phyloP scores from a whole-genome alignment of 2,113 vertebrate genomes.

The Stigmatopora nigra region DNA sequence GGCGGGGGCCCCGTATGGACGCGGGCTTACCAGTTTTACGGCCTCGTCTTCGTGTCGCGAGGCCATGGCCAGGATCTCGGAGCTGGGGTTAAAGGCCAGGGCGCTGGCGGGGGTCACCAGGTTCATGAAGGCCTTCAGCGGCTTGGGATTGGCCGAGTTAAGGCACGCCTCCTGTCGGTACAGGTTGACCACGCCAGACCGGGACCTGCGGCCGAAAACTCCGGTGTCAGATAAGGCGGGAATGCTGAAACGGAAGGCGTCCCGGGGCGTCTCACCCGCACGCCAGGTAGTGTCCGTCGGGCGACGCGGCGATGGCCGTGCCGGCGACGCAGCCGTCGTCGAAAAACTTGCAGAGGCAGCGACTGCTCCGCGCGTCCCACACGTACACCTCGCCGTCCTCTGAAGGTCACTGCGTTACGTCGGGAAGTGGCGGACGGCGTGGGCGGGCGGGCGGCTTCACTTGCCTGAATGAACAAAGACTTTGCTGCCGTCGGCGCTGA shows the following conservation, averaged over 20 bases:
- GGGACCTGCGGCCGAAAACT: slow-evolving; percentile 57
- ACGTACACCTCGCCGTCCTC: slow-evolving; percentile 86
- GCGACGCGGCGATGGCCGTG: slow-evolving; percentile 79
- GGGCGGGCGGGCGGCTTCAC: neutral
- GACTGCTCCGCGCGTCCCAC: slow-evolving; percentile 86
- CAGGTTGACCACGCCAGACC: slow-evolving; percentile 86
- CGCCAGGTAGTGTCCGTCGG: slow-evolving; percentile 81
- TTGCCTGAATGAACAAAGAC: slow-evolving; percentile 78
- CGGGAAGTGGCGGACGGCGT: neutral
- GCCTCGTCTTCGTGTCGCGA: slow-evolving; percentile 79
- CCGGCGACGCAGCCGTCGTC: slow-evolving; percentile 85
- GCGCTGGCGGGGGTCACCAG: slow-evolving; percentile 80
- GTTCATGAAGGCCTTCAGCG: slow-evolving; percentile 86
- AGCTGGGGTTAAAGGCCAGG: slow-evolving; percentile 79
- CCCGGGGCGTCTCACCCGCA: slow-evolving; percentile 79
- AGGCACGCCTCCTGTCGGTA: slow-evolving; percentile 83
- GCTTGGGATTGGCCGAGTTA: slow-evolving; percentile 73
- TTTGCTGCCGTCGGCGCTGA: slow-evolving; percentile 79
- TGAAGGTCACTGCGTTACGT: slow-evolving; percentile 39
- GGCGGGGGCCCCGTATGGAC: neutral
- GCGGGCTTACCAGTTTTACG: slow-evolving; percentile 74
- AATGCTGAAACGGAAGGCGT: neutral
- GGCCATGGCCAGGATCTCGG: slow-evolving; percentile 85
- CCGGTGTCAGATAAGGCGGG: neutral
- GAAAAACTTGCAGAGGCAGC: slow-evolving; percentile 78